Base-by-base conservation (phyloP, 2,797 vertebrate species). In the Peromyscus attwateri region DNA sequence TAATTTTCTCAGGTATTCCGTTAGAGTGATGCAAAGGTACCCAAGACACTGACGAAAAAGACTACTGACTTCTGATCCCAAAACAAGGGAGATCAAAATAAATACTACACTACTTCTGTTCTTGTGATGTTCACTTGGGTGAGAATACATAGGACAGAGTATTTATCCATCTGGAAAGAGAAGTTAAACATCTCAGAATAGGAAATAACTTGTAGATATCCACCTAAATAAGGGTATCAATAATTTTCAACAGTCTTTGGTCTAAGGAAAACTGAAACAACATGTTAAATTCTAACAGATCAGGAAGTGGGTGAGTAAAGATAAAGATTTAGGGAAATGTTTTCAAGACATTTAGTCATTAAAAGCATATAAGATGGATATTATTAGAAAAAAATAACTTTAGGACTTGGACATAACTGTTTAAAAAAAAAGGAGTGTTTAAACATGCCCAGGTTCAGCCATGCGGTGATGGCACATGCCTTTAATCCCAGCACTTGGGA, bases 61-160 rank as follows among this genome's bases (percentile, higher is more conserved):
- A 68, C n/a, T 76, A 84, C 55, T 81, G 79, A 94, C 12, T 92
- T 94, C 76, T 92, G 34, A 92, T 21, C 71, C 31, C 87, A 85
- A 46, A 49, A 46, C 49, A 14, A 95, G 19, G 55, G 31, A 95
- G 40, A 77, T 62, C 37, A 93, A 94, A 49, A 81, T 80, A 64
- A 92, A 68, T 60, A 64, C 83, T 23, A 64, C 16, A 73, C 29
- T 87, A 40, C 93, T 70, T 96, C 87, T 84, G 31, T n/a, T 95
- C 55, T 79, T 80, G 11, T 55, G 23, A 82, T 85, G 13, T 37
- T 87, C 46, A 70, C 34, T 80, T n/a, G 25, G 37, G 37, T 83
- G 37, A 87, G 95, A 90, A 87, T 64, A 66, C 83, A 52, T 16
- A 96, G 29, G 23, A 46, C 27, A 57, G 70, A 66, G 27, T 76